Percentiles rank a stretch among this genome's conserved stretches.
Evolutionary conservation across 2,797 vertebrate species (phyloP).

Genomic region (Acestrorhynchus altus): DNA sequence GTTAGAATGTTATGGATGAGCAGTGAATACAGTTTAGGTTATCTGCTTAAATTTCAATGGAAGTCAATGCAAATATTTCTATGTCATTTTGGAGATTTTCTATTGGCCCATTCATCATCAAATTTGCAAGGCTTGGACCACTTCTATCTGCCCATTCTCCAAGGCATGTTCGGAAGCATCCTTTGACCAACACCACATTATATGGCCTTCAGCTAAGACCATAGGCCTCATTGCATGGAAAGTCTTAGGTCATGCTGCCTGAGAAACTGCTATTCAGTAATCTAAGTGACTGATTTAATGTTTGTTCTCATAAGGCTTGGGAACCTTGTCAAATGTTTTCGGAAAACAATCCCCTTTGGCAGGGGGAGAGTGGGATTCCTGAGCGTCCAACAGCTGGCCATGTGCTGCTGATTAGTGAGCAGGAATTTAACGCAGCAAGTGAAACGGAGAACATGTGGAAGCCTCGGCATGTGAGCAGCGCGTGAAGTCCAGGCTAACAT

Average conservation of each 20-base stretch:
- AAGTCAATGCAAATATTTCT: too few relatives aligned
- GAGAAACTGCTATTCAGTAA: slow-evolving; percentile 23
- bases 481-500: slow-evolving; percentile 5
- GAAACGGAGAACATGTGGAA: slow-evolving; percentile 45
- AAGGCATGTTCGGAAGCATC: background rate
- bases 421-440: slow-evolving; percentile 50
- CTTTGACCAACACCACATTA: background rate
- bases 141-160: too few relatives aligned
- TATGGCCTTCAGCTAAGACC: background rate
- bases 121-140: too few relatives aligned
- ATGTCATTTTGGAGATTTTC: background rate
- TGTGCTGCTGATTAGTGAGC: slow-evolving; percentile 52
- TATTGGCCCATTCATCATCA: background rate
- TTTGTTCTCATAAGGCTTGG: slow-evolving; percentile 3
- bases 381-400: slow-evolving; percentile 44
- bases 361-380: slow-evolving; percentile 37
- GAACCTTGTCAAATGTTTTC: slow-evolving; percentile 32
- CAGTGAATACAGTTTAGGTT: too few relatives aligned
- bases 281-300: background rate
- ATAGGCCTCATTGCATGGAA: background rate
- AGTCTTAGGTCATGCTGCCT: background rate
- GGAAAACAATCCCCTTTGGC: slow-evolving; percentile 29
- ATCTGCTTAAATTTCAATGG: too few relatives aligned
- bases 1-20: too few relatives aligned
- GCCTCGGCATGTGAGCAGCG: slow-evolving; percentile 15